Evolutionary conservation across 2,797 vertebrate genomes (phyloP).

Genomic region (Malacoctenus gilli): DNA sequence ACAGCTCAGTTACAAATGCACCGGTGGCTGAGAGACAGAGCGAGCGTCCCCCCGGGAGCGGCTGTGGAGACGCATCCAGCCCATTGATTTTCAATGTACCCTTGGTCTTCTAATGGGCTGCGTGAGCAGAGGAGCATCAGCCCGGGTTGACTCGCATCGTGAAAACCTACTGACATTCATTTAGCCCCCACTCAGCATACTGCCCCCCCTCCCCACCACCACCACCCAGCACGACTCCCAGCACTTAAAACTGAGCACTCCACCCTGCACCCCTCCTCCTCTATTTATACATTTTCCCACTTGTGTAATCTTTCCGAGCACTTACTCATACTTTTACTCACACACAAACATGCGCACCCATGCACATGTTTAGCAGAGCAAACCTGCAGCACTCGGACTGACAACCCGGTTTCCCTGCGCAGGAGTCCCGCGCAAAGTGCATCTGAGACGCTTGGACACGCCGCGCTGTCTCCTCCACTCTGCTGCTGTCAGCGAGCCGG

Average conservation of each 20-base stretch:
- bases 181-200: constrained; percentile 26
- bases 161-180: constrained; percentile 36
- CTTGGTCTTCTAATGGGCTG: constrained; percentile 59
- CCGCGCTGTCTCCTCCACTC: constrained; percentile 24
- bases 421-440: too few species aligned
- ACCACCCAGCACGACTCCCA: constrained; percentile 21
- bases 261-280: constrained; percentile 24
- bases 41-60: constrained; percentile 15
- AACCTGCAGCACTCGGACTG: constrained; percentile 38
- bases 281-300: constrained; percentile 30
- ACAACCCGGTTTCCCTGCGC: constrained; percentile 23
- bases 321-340: constrained; percentile 22
- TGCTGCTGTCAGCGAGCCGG: constrained; percentile 53
- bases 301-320: constrained; percentile 34
- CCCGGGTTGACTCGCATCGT: constrained; percentile 30
- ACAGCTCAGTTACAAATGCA: constrained; percentile 48
- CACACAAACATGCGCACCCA: constrained; percentile 27
- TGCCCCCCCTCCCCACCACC: constrained; percentile 15
- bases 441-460: constrained; percentile 24
- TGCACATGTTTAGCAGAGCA: constrained; percentile 13
- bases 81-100: constrained; percentile 73
- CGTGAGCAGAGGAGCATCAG: constrained; percentile 37
- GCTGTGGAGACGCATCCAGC: constrained; percentile 56
- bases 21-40: constrained; percentile 43
- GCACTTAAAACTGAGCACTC: constrained; percentile 34